These are phyloP conservation scores for Seira sanloemensis DNA, from an alignment of 2,888 invertebrate species.

Conservation along the genomic window DNA sequence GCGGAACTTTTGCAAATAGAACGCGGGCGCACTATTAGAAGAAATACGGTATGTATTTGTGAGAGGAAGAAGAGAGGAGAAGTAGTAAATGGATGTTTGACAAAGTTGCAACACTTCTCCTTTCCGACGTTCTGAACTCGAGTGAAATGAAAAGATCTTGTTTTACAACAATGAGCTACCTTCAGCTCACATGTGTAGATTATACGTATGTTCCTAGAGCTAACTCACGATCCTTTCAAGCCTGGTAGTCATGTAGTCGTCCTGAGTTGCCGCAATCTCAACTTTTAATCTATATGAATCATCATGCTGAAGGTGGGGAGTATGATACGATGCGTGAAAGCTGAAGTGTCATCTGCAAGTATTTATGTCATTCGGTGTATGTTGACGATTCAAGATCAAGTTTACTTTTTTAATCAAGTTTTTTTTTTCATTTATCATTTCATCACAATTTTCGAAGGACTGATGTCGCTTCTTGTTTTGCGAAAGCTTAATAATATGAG, in stretches of 20 bases:
- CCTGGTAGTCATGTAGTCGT: not conserved
- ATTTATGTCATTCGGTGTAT: not conserved
- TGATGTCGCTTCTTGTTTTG: too few relatives aligned
- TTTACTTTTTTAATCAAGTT: conserved; percentile 15
- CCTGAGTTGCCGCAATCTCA: not conserved
- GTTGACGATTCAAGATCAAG: conserved; percentile 36
- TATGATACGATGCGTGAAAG: not conserved
- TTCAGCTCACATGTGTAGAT: not conserved
- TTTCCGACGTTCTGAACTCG: not conserved
- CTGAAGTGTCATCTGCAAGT: conserved; percentile 12
- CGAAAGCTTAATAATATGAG: too few relatives aligned
- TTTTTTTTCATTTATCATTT: not conserved
- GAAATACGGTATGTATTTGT: too few relatives aligned
- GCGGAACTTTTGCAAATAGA: too few relatives aligned
- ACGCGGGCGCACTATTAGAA: too few relatives aligned
- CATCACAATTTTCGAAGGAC: too few relatives aligned
- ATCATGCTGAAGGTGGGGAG: not conserved
- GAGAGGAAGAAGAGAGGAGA: not conserved
- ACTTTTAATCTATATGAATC: not conserved
- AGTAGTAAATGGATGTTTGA: not conserved
- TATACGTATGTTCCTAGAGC: not conserved
- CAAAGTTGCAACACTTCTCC: not conserved
- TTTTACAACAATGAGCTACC: not conserved
- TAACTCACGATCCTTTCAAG: not conserved
- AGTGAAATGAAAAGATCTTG: not conserved